Evolutionary conservation across 2,797 vertebrate species (phyloP), one percentile per base, ranked within the genome.

Genomic region (Lithobates sylvaticus): DNA sequence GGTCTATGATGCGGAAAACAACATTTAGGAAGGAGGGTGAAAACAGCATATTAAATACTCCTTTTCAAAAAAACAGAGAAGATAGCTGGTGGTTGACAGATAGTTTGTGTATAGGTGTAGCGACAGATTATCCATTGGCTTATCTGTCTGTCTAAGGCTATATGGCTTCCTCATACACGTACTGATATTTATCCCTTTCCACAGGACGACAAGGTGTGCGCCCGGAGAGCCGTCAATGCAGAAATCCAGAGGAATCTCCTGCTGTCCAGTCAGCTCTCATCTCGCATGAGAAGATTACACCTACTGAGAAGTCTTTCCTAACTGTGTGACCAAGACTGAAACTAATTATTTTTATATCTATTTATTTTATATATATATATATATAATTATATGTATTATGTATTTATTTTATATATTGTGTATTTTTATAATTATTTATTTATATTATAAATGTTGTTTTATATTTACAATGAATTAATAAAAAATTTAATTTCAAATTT

Each of bases 191-290:
- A 32, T 15, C 29, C 68, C 68, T 44, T 50, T 27, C 47, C 39
- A 4, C 26, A 80, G 77, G 36, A 79, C 1, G 68, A 80, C 7
- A 15, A 10, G 9, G 65, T 10, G 1, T 82, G 80, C 12, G 21
- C 70, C 23, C 70, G 12, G 5, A 34, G 21, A 34, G 34, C 26
- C n/a, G 36, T 82, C 54, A 32, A 74, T 7, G 16, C 32, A 27
- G 70, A 42, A 65, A 82, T 82, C 23, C 34, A 23, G 26, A 64
- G 70, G 50, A 74, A 82, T 74, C 36, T 82, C 39, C 50, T 18
- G 26, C 21, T 73, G 23, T 34, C 58, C 7, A 15, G 10, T 39
- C 80, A 73, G 34, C 70, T 82, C 7, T 69, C 78, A 7, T 74
- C 80, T 73, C 54, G 80, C 15, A 64, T 73, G 13, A 82, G 70